Evolutionary conservation across 2,888 invertebrate species (phyloP), one percentile per base, ranked within the genome.

Genomic region (Nemoura dubitans): DNA sequence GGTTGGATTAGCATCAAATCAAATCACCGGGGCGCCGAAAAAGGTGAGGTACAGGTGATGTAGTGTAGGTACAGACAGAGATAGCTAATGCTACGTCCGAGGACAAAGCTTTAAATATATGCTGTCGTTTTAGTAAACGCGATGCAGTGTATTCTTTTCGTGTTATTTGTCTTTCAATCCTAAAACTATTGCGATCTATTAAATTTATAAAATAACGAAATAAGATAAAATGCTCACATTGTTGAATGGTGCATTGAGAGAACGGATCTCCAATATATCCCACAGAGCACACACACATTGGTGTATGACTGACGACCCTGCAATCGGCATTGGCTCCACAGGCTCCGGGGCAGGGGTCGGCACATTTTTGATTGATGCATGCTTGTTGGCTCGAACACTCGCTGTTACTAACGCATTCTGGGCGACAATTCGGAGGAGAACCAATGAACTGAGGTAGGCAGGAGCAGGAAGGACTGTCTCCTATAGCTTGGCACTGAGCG

Each of bases 281-380:
- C 76, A 92, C 90, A 27, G 92, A 92, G 89, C 96, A 95, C 76
- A 93, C 93, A 90, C 96, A 96, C 77, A 94, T 93, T 95, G 94
- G 88, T 93, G 94, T 94, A 91, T 97, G 95, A 90, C 96, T 96
- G 25, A 96, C 93, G 7, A 96, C 96, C 90, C 94, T 93, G 90
- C 97, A 97, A 94, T 94, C 90, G 1, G 93, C 92, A 89, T 93
- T 92, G 86, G 90, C 90, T 16, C 93, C 93, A 89, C 93, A 93
- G 43, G 92, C 92, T 87, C 93, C 92, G 30, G 92, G 92, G 88
- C 93, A 93, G 81, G 93, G 93, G 90, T 93, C 92, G 87, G 91
- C 90, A 89, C 94, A 94, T 89, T 93, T 93, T 87, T 92, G 92
- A 87, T 91, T 91, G 83, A 93, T 91, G 89, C 94, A 94, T 80